Evolutionary conservation across 2,797 vertebrate species (phyloP), one percentile per base, ranked within the genome.

Genomic region (Sebastes goodei): DNA sequence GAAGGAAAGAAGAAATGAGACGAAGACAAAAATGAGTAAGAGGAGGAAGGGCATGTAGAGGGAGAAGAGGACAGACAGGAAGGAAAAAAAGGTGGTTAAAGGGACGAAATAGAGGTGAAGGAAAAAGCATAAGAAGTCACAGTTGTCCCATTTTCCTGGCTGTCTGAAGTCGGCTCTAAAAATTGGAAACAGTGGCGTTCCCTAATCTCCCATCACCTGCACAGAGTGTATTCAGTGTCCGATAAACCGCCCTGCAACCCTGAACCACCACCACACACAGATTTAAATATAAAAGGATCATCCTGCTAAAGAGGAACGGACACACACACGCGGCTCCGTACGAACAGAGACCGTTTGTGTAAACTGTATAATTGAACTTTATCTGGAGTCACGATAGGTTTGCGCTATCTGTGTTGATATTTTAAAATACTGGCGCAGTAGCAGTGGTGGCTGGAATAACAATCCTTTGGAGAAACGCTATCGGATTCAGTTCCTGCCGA

Each of bases 131-230:
- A 71, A 82, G 63, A 82, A 76, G 71, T 78, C 86, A 79, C 86
- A 83, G 89, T 89, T 84, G 85, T 90, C 89, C 82, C 76, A 85
- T 92, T 91, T 88, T 62, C 86, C 78, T 49, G 76, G 59, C 82
- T 42, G 87, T 88, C 91, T 90, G 89, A 93, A 85, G 83, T 82
- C 80, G 17, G 77, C 77, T 87, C 64, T 75, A 86, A 88, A 94
- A 93, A 94, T 94, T 92, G 91, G 79, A 94, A 93, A 94, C 94
- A 93, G 92, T 92, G 81, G 93, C 82, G 74, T 90, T 82, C 83
- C 87, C 62, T 94, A 92, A 95, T 95, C 93, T 94, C 60, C 84
- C 85, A 93, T 95, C 94, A 77, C 74, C 83, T 84, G 78, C 79
- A 67, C 89, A 67, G 88, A 90, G 85, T 81, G 76, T 79, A 87